phyloP scores from a whole-genome alignment of 92 coral and sea anemone genomes.

The Paragorgia papillata region DNA sequence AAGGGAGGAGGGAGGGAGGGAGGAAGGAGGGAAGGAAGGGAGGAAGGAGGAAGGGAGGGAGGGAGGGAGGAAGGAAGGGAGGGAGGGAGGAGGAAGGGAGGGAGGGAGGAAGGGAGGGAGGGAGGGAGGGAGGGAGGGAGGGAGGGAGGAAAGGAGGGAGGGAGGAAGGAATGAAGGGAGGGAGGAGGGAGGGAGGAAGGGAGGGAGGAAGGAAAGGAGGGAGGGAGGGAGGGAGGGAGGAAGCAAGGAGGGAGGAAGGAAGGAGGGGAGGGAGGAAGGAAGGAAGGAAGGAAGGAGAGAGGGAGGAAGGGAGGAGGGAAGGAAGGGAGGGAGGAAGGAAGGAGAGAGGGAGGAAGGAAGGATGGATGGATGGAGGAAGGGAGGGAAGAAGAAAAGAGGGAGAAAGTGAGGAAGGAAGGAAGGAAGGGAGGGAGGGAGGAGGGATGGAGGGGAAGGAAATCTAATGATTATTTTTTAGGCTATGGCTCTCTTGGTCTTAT shows the following conservation, averaged over 20 bases:
- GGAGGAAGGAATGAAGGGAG: background rate
- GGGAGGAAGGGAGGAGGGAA: too few species aligned
- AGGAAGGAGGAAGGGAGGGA: background rate
- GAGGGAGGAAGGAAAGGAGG: background rate
- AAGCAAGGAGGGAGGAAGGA: background rate
- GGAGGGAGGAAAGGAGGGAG: background rate
- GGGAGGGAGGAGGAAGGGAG: background rate
- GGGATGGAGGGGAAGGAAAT: too few species aligned
- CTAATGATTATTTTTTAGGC: constrained; percentile 50
- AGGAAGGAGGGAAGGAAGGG: background rate
- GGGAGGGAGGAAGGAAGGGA: background rate
- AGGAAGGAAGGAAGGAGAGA: too few species aligned
- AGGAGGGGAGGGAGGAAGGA: too few species aligned
- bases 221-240: background rate
- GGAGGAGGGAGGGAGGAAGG: background rate
- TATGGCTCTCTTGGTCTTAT: constrained; percentile 99
- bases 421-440: too few species aligned
- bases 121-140: background rate
- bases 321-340: too few species aligned
- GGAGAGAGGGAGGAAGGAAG: too few species aligned
- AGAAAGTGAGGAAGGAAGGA: too few species aligned
- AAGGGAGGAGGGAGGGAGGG: background rate
- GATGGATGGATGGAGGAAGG: too few species aligned
- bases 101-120: background rate
- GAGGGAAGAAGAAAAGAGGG: too few species aligned